phyloP scores from a whole-genome alignment of 2,797 vertebrate genomes.

The Tenualosa ilisha region DNA sequence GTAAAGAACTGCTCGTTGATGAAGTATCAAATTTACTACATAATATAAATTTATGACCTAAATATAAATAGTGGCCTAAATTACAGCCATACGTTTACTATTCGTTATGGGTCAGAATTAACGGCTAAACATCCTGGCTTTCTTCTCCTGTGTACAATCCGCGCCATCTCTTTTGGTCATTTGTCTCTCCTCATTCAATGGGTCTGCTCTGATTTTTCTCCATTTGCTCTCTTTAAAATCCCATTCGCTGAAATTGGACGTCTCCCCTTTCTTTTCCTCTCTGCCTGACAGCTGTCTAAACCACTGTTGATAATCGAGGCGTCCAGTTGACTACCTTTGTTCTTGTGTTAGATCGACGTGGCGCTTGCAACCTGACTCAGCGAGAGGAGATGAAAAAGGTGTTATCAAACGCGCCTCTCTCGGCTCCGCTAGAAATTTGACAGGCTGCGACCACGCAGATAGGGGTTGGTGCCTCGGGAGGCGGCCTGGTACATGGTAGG shows the following conservation, averaged over 20 bases:
- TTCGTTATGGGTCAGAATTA: background rate
- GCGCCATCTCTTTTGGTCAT: background rate
- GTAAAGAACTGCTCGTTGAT: background rate
- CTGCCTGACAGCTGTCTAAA: slow-evolving; percentile 28
- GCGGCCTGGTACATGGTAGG: slow-evolving; percentile 26
- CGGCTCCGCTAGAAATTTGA: background rate
- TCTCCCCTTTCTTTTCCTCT: slow-evolving; percentile 30
- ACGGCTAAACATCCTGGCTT: too few relatives aligned
- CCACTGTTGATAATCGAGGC: slow-evolving; percentile 58
- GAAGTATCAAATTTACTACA: background rate
- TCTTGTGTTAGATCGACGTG: slow-evolving; percentile 62
- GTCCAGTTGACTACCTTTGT: slow-evolving; percentile 64
- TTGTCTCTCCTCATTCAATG: slow-evolving; percentile 37
- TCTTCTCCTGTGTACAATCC: background rate
- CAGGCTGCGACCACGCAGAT: slow-evolving; percentile 53
- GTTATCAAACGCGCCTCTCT: slow-evolving; percentile 40
- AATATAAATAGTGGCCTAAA: background rate
- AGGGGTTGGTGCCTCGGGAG: slow-evolving; percentile 39
- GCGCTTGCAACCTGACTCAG: slow-evolving; percentile 75
- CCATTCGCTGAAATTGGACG: slow-evolving; percentile 58
- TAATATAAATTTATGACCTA: background rate
- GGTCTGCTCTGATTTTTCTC: slow-evolving; percentile 60
- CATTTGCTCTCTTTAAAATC: slow-evolving; percentile 66
- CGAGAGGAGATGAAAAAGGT: slow-evolving; percentile 68
- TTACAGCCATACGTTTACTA: background rate